Percentiles rank a stretch among this genome's conserved stretches.
phyloP scores from a whole-genome alignment of 2,113 vertebrate species.

The Gallinago media region DNA sequence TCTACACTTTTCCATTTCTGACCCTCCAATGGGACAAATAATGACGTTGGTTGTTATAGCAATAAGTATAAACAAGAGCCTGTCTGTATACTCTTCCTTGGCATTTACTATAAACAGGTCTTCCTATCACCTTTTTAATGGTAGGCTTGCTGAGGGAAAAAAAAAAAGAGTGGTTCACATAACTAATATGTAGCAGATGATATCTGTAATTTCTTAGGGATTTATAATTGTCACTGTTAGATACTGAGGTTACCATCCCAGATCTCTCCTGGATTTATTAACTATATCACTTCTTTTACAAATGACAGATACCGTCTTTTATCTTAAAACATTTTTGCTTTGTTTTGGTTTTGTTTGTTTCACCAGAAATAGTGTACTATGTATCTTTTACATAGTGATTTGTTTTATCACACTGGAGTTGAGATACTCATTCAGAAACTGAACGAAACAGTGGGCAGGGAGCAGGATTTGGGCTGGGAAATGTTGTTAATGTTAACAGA shows the following conservation, averaged over 20 bases:
- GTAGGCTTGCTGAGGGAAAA: not conserved
- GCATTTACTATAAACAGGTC: no score
- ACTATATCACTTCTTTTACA: not conserved
- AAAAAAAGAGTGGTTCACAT: not conserved
- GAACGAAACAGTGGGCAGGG: not conserved
- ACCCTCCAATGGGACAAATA: not conserved
- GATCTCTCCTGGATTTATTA: not conserved
- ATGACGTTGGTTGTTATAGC: not conserved
- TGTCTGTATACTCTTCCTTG: not conserved
- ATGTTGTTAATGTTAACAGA: not conserved
- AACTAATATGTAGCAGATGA: not conserved
- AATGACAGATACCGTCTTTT: not conserved
- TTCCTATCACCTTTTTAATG: not conserved
- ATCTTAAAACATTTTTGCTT: not conserved
- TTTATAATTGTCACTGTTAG: not conserved
- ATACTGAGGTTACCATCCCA: not conserved
- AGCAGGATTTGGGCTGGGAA: not conserved
- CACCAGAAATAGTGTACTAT: not conserved
- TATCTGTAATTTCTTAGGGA: not conserved
- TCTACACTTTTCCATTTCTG: not conserved
- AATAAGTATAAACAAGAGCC: not conserved
- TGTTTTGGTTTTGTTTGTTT: not conserved
- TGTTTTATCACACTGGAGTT: not conserved
- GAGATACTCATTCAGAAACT: not conserved
- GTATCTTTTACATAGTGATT: not conserved